Evolutionary conservation across 2,797 vertebrate species (phyloP), one percentile per base, ranked within the genome.

Genomic region (Phataginus tricuspis): DNA sequence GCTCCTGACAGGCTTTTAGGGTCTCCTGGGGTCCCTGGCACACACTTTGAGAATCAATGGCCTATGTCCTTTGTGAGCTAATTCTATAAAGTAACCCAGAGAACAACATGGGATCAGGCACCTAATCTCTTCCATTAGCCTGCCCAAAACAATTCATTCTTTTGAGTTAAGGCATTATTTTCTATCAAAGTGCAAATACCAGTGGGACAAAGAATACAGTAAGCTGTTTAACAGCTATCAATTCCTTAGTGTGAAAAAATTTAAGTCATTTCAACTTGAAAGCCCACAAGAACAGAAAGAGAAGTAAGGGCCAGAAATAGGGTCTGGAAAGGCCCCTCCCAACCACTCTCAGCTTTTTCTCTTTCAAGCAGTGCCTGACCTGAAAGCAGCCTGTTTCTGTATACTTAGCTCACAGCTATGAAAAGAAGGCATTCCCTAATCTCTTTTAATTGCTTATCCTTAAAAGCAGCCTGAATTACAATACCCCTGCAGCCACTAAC

Each of bases 91-190:
- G 19, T 34, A 34, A 9, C 9, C 5, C 39, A 18, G n/a, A 53
- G 31, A 94, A 6, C 21, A 66, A 1, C 23, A 2, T 2, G 77
- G 0, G 25, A 0, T 5, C 29, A 16, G 59, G 16, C 11, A 72
- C 14, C 9, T 84, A 23, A 11, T 57, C 61, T 69, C 45, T 88
- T 61, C 63, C 45, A 13, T 42, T 51, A 71, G 13, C 39, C 79
- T 29, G 1, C 18, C 21, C 13, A 3, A 71, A 83, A 80, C 25
- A 91, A 66, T 68, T 63, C 49, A 57, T 79, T 75, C 45, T 82
- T 83, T 90, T 79, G 34, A 75, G 83, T 49, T 79, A 92, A 68
- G 55, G 34, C 59, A 84, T 71, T 88, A 49, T 90, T 95, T 66
- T 66, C 84, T 66, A 34, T 91, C 39, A 80, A 61, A 51, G n/a